Percentiles rank a stretch among this genome's conserved stretches.
These are phyloP conservation scores for Hippoglossus hippoglossus DNA, from an alignment of 2,797 vertebrate species.

Conservation along the genomic window DNA sequence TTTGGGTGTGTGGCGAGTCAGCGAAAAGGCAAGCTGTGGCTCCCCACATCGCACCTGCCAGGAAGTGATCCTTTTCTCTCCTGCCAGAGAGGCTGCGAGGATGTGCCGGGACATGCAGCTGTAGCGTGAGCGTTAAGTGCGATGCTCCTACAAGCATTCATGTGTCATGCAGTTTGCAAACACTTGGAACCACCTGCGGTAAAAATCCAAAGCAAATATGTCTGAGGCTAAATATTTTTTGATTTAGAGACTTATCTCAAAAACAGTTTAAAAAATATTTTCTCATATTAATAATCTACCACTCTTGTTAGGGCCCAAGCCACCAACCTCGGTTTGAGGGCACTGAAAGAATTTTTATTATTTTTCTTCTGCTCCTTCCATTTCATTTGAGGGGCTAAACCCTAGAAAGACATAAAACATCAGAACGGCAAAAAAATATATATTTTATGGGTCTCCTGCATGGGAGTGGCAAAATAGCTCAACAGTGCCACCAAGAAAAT, in stretches of 20 bases:
- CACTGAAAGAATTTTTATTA: too few relatives aligned
- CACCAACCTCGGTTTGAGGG: too few relatives aligned
- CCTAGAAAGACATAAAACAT: too few relatives aligned
- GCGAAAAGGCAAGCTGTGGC: slow-evolving; percentile 71
- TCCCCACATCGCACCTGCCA: slow-evolving; percentile 83
- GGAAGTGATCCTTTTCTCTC: slow-evolving; percentile 83
- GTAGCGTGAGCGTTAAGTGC: slow-evolving; percentile 21
- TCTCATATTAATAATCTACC: neutral
- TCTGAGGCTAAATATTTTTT: too few relatives aligned
- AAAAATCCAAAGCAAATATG: slow-evolving; percentile 5
- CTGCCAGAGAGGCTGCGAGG: slow-evolving; percentile 68
- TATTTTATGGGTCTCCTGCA: too few relatives aligned
- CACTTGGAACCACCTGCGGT: slow-evolving; percentile 13
- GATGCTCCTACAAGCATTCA: slow-evolving; percentile 30
- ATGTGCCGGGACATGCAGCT: slow-evolving; percentile 77
- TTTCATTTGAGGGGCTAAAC: too few relatives aligned
- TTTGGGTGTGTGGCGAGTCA: slow-evolving; percentile 53
- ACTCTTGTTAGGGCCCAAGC: too few relatives aligned
- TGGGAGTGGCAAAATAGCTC: too few relatives aligned
- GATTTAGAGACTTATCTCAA: too few relatives aligned
- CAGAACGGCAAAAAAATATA: too few relatives aligned
- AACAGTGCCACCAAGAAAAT: too few relatives aligned
- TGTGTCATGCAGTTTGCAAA: slow-evolving; percentile 11
- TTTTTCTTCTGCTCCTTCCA: too few relatives aligned
- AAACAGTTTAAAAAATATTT: neutral